Evolutionary conservation across 92 coral and sea anemone species (phyloP).

Genomic region (Isaurus tuberculatus): DNA sequence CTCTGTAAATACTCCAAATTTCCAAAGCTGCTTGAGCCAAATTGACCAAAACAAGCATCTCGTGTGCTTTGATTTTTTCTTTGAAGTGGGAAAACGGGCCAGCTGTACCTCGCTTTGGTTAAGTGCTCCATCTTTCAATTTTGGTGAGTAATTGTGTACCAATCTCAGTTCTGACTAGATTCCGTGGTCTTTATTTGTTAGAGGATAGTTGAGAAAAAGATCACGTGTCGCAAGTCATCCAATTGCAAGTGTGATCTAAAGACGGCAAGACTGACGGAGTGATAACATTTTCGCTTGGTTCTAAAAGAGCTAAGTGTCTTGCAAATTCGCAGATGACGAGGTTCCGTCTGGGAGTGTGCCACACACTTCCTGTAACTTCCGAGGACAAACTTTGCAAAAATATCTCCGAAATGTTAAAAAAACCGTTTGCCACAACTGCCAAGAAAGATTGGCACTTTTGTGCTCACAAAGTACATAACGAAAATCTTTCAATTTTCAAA

Average conservation of each 20-base stretch:
- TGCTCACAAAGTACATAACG: not conserved
- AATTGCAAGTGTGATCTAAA: constrained; percentile 4
- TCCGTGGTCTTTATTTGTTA: constrained; percentile 39
- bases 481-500: not conserved
- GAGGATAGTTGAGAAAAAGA: not conserved
- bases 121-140: constrained; percentile 37
- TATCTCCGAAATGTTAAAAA: constrained; percentile 14
- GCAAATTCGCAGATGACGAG: constrained; percentile 44
- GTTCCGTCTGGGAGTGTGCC: constrained; percentile 54
- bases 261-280: constrained; percentile 36
- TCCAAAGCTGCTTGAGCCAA: constrained; percentile 23
- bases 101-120: constrained; percentile 21
- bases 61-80: constrained; percentile 21
- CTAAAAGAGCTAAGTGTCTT: constrained; percentile 15
- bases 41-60: constrained; percentile 1
- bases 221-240: constrained; percentile 29
- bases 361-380: constrained; percentile 35
- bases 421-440: constrained; percentile 16
- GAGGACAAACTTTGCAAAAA: constrained; percentile 25
- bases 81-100: constrained; percentile 29
- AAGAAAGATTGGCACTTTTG: not conserved
- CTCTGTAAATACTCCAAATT: not conserved
- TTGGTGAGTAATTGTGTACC: not conserved
- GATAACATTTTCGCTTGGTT: constrained; percentile 34
- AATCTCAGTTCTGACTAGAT: constrained; percentile 22